A percentile compares a stretch with the other conserved stretches of the same genome.
These are phyloP conservation scores for Leptobrachium ailaonicum DNA, from an alignment of 2,113 vertebrate genomes.

Conservation along the genomic window DNA sequence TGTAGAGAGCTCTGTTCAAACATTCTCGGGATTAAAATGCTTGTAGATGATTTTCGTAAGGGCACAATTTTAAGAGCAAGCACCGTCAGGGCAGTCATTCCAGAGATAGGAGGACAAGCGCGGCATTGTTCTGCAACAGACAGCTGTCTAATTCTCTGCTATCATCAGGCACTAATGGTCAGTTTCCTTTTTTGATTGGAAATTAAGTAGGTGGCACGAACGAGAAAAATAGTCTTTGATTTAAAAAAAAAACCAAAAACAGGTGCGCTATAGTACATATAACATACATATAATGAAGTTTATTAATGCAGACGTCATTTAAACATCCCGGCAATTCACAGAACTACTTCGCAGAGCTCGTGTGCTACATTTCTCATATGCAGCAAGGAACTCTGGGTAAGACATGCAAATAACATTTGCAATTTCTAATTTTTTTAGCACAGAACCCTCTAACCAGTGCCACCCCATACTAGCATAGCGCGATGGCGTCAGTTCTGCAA, in stretches of 20 bases:
- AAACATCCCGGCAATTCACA: no score
- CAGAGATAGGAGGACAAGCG: not conserved
- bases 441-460: no score
- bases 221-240: not conserved
- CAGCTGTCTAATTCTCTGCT: slow-evolving; percentile 22
- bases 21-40: slow-evolving; percentile 31
- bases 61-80: slow-evolving; percentile 20
- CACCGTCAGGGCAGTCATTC: slow-evolving; percentile 13
- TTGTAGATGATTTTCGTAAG: slow-evolving; percentile 26
- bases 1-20: slow-evolving; percentile 38
- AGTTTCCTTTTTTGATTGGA: slow-evolving; percentile 32
- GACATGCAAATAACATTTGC: no score
- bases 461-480: no score
- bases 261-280: not conserved
- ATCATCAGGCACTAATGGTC: slow-evolving; percentile 27
- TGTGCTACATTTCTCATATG: no score
- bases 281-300: no score
- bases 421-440: no score
- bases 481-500: no score
- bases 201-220: slow-evolving; percentile 18
- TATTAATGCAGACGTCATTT: no score
- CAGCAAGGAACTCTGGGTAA: no score
- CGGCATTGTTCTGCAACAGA: slow-evolving; percentile 27
- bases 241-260: slow-evolving; percentile 2
- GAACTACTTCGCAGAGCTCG: no score